phyloP scores from a whole-genome alignment of 2,113 vertebrate genomes.

The Oryzias woworae region DNA sequence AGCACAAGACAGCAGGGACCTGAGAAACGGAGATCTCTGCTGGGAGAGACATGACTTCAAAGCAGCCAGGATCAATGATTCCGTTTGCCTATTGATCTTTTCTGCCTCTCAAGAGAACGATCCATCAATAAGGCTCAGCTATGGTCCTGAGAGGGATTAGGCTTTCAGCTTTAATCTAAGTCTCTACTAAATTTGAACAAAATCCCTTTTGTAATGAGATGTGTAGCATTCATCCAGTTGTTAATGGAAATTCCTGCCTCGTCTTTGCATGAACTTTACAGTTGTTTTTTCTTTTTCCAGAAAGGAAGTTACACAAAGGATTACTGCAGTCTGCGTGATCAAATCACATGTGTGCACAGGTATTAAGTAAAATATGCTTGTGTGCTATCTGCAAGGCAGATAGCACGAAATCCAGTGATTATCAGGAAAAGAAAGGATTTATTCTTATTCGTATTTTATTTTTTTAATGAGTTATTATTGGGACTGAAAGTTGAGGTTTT shows the following conservation, averaged over 20 bases:
- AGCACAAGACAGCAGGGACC: conserved; percentile 39
- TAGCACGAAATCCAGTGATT: neutral
- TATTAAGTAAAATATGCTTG: neutral
- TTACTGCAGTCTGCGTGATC: neutral
- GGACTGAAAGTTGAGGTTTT: too few relatives aligned
- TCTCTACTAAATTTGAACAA: conserved; percentile 58
- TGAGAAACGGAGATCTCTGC: conserved; percentile 52
- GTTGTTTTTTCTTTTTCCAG: conserved; percentile 18
- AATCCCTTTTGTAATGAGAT: conserved; percentile 57
- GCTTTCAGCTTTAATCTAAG: conserved; percentile 61
- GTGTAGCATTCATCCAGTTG: conserved; percentile 43
- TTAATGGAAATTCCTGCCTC: conserved; percentile 36
- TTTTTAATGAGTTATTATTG: too few relatives aligned
- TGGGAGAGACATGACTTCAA: conserved; percentile 73
- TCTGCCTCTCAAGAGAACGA: conserved; percentile 32
- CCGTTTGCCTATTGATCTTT: conserved; percentile 69
- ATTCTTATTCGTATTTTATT: too few relatives aligned
- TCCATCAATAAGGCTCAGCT: conserved; percentile 64
- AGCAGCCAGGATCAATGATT: conserved; percentile 72
- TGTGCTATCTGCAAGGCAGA: neutral
- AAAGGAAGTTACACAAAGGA: conserved; percentile 25
- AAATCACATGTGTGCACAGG: neutral
- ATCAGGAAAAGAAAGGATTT: neutral
- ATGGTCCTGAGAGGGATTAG: conserved; percentile 62
- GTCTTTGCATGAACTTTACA: conserved; percentile 8